Percentiles rank a stretch among this genome's conserved stretches.
phyloP scores from a whole-genome alignment of 2,113 vertebrate genomes.

The Oreochromis niloticus region DNA sequence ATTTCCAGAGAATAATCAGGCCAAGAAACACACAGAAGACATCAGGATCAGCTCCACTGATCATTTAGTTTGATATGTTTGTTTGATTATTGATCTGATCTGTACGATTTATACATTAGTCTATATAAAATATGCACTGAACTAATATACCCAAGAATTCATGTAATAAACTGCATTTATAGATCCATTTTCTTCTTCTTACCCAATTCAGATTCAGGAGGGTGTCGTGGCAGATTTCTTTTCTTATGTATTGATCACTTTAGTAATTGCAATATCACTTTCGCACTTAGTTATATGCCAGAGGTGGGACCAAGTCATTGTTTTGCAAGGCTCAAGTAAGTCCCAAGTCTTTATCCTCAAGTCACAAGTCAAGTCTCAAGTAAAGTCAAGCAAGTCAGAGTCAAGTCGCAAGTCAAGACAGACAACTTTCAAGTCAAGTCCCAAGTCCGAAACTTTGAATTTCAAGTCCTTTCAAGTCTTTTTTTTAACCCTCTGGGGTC shows the following conservation, averaged over 20 bases:
- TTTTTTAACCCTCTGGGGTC: no score
- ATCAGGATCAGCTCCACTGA: not conserved
- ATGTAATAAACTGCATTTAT: not conserved
- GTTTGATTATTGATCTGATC: not conserved
- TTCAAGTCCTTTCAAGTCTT: no score
- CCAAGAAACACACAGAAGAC: not conserved
- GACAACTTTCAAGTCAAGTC: no score
- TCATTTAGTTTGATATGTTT: not conserved
- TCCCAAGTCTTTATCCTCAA: no score
- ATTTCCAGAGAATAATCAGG: fast-evolving
- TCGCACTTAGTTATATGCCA: not conserved
- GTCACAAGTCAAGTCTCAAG: no score
- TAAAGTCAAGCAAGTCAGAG: no score
- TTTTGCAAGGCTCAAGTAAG: no score
- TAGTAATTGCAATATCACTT: not conserved
- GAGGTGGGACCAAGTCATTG: no score
- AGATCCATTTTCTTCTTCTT: not conserved
- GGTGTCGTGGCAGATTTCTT: fast-evolving
- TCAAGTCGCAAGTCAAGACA: no score
- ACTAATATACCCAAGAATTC: not conserved
- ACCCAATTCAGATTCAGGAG: not conserved
- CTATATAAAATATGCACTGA: fast-evolving
- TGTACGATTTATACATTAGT: not conserved
- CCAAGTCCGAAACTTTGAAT: no score
- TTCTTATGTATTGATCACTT: not conserved